A percentile compares a stretch with the other conserved stretches of the same genome.
Conservation (phyloP, 1,140 invertebrate species). For the Bacillus rossius region DNA sequence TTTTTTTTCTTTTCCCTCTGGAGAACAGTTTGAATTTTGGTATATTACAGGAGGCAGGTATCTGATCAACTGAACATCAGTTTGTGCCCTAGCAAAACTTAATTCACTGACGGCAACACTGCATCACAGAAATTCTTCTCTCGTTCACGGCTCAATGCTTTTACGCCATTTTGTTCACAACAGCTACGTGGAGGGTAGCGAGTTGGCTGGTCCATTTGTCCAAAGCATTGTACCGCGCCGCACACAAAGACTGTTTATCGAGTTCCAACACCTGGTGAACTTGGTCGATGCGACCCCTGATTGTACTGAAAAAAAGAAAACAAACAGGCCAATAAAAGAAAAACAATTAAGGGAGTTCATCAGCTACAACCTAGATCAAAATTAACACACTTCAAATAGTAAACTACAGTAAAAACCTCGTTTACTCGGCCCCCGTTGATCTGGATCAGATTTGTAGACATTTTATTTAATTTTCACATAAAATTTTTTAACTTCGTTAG, state of each 20-base stretch:
- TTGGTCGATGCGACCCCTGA: constrained; percentile 94
- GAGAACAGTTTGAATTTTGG: too few species aligned
- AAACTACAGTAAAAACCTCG: too few species aligned
- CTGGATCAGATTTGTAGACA: too few species aligned
- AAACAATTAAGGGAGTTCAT: background rate
- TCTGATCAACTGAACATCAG: too few species aligned
- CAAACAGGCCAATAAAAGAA: constrained; percentile 23
- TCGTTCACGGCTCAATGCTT: background rate
- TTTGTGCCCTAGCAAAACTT: too few species aligned
- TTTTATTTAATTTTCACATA: too few species aligned
- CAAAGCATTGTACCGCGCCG: constrained; percentile 84
- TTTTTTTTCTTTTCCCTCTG: too few species aligned
- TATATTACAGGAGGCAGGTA: too few species aligned
- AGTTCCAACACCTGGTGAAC: constrained; percentile 93
- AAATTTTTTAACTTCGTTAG: background rate
- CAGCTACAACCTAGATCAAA: background rate
- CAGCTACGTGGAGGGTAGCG: constrained; percentile 78
- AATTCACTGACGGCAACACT: too few species aligned
- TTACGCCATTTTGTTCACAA: constrained; percentile 85
- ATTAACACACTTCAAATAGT: constrained; percentile 8
- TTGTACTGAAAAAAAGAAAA: constrained; percentile 61
- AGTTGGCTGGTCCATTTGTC: constrained; percentile 96
- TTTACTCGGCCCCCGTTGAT: too few species aligned
- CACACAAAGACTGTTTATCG: constrained; percentile 72
- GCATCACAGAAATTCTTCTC: too few species aligned